Percentiles rank a stretch among this genome's conserved stretches.
Conservation (phyloP, 2,797 vertebrate species). For the Peromyscus attwateri region DNA sequence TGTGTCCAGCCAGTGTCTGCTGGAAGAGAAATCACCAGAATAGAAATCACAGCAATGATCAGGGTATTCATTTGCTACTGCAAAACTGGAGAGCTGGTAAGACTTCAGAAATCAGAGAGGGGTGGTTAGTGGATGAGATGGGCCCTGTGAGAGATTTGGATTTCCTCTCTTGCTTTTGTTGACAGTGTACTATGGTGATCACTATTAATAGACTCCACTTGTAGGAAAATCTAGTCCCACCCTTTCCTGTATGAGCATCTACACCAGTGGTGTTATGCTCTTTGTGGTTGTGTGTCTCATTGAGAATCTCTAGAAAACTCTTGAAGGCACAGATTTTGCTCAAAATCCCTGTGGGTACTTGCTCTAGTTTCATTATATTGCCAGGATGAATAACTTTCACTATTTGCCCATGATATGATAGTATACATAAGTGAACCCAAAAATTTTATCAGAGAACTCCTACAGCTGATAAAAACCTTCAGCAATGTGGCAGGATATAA, state of each 20-base stretch:
- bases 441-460: too few relatives aligned
- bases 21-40: neutral
- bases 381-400: too few relatives aligned
- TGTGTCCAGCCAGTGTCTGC: neutral
- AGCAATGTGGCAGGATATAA: too few relatives aligned
- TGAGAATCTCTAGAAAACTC: neutral
- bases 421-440: too few relatives aligned
- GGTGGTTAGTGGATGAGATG: neutral
- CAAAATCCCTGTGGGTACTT: neutral
- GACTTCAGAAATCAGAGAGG: neutral
- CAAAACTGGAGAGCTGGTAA: constrained; percentile 11
- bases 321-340: neutral
- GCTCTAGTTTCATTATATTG: neutral
- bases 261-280: neutral
- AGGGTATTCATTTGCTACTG: neutral
- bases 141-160: neutral
- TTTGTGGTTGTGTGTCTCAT: neutral
- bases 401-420: too few relatives aligned
- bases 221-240: too few relatives aligned
- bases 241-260: neutral
- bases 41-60: neutral
- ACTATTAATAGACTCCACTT: neutral
- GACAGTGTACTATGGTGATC: neutral
- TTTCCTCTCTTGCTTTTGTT: constrained; percentile 22
- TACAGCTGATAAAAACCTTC: too few relatives aligned